Percentiles rank a stretch among this genome's conserved stretches.
Conservation (phyloP, 2,888 invertebrate genomes). For the Drosophila yooni region DNA sequence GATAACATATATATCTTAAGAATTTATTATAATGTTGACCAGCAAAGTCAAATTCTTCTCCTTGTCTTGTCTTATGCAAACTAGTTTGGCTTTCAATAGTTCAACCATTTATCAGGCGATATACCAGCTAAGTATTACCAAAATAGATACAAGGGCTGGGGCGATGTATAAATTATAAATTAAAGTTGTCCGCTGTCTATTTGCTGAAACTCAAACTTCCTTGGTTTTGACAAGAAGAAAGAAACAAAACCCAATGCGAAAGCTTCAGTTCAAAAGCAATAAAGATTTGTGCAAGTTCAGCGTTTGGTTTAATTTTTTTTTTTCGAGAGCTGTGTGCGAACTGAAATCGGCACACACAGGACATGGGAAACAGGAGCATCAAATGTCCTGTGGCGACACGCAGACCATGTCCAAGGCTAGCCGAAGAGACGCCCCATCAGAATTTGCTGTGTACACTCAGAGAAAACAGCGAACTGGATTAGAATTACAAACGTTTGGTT, state of each 20-base stretch:
- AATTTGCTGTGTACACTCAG: slow-evolving; percentile 15
- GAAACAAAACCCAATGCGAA: slow-evolving; percentile 25
- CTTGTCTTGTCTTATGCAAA: background rate
- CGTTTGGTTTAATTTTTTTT: slow-evolving; percentile 32
- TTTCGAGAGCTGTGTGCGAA: slow-evolving; percentile 14
- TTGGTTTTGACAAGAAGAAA: slow-evolving; percentile 24
- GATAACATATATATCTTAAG: background rate
- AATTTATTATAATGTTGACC: background rate
- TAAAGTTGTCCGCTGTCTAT: slow-evolving; percentile 21
- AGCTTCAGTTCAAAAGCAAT: slow-evolving; percentile 58
- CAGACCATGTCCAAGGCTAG: slow-evolving; percentile 42
- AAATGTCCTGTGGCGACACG: slow-evolving; percentile 59
- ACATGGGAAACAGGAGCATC: slow-evolving; percentile 33
- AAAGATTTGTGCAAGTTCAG: slow-evolving; percentile 73
- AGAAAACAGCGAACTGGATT: slow-evolving; percentile 2
- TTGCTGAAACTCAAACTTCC: slow-evolving; percentile 17
- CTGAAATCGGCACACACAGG: slow-evolving; percentile 3
- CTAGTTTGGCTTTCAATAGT: background rate
- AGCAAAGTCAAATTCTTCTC: background rate
- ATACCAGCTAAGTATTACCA: background rate
- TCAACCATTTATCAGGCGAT: background rate
- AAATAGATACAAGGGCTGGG: background rate
- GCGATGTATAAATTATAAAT: background rate
- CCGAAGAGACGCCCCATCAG: slow-evolving; percentile 35
- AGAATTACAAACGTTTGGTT: background rate